Evolutionary conservation across 2,113 vertebrate species (phyloP).

Genomic region (Melanostigma gelatinosum): DNA sequence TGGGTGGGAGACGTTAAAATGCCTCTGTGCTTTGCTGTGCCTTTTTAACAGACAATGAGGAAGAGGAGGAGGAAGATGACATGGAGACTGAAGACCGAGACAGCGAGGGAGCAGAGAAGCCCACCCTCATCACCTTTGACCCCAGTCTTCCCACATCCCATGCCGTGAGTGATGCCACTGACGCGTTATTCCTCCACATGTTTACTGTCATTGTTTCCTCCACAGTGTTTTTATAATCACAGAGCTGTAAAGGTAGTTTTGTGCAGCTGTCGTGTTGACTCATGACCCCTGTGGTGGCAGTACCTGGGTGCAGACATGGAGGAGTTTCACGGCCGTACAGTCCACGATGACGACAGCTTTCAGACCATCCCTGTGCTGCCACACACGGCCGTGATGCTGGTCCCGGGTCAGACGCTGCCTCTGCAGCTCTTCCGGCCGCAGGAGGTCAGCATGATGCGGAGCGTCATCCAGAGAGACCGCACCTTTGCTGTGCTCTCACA

Average conservation of each 20-base stretch:
- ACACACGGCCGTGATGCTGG: slow-evolving; percentile 90
- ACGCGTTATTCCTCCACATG: no score
- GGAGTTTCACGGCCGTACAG: slow-evolving; percentile 94
- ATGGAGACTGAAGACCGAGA: slow-evolving; percentile 96
- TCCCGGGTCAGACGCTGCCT: slow-evolving; percentile 95
- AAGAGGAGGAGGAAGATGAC: slow-evolving; percentile 82
- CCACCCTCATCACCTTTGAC: slow-evolving; percentile 94
- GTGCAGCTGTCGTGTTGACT: slow-evolving; percentile 9
- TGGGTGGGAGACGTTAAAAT: fast-evolving
- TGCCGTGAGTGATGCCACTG: slow-evolving; percentile 82
- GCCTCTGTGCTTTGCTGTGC: slow-evolving; percentile 16
- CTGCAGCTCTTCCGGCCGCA: slow-evolving; percentile 95
- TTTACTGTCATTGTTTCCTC: not conserved
- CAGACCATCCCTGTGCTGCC: slow-evolving; percentile 94
- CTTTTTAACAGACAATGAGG: slow-evolving; percentile 79
- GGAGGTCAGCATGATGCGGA: slow-evolving; percentile 98
- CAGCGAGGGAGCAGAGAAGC: slow-evolving; percentile 87
- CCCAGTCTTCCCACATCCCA: slow-evolving; percentile 96
- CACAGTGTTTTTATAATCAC: not conserved
- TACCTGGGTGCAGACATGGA: slow-evolving; percentile 98
- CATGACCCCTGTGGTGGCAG: slow-evolving; percentile 72
- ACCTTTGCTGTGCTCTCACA: slow-evolving; percentile 97
- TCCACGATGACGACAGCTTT: slow-evolving; percentile 96
- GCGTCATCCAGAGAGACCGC: slow-evolving; percentile 92
- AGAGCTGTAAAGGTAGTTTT: not conserved